phyloP scores from a whole-genome alignment of 2,888 invertebrate species.

The Nemotelus pantherinus region DNA sequence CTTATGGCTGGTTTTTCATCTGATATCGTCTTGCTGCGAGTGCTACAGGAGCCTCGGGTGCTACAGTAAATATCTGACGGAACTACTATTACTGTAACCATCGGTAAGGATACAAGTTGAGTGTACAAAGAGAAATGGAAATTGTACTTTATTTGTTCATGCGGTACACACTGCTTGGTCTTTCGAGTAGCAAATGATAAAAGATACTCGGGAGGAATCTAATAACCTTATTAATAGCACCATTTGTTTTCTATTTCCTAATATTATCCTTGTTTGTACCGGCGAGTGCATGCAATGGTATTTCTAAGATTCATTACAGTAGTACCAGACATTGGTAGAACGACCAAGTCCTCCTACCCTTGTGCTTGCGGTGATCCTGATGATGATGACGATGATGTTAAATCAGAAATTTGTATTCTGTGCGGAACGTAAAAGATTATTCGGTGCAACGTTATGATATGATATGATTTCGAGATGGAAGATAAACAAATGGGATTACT shows the following conservation, averaged over 20 bases:
- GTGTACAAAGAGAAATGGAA: not conserved
- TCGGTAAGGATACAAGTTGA: not conserved
- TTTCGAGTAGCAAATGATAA: not conserved
- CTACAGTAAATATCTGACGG: not conserved
- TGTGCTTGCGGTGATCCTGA: no score
- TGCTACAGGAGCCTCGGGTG: no score
- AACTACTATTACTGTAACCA: not conserved
- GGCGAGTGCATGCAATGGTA: not conserved
- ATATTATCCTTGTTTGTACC: constrained; percentile 10
- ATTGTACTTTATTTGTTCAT: not conserved
- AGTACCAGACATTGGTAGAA: not conserved
- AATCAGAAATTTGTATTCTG: constrained; percentile 27
- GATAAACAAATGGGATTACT: no score
- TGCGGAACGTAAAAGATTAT: not conserved
- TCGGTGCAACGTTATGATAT: constrained; percentile 2
- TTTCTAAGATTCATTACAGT: not conserved
- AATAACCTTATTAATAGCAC: constrained; percentile 24
- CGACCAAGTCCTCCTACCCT: not conserved
- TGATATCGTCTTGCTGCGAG: not conserved
- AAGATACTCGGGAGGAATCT: not conserved
- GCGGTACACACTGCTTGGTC: not conserved
- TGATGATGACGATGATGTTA: not conserved
- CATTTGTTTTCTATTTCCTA: constrained; percentile 32
- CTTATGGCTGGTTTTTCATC: not conserved
- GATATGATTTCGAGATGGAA: not conserved